phyloP scores from a whole-genome alignment of 2,888 invertebrate species.

The Melanotus villosus region DNA sequence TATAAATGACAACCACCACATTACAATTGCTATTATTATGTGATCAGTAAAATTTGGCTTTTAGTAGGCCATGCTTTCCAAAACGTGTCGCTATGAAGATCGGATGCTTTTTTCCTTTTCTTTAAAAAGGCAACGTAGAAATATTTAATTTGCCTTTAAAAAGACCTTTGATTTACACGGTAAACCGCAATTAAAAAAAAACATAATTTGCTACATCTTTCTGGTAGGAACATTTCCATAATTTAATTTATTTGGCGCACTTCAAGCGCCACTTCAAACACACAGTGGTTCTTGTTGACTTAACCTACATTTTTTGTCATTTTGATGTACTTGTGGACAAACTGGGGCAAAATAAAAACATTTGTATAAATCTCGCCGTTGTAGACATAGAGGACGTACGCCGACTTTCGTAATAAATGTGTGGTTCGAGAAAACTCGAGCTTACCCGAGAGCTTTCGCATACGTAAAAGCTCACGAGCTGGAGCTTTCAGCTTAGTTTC shows the following conservation, averaged over 20 bases:
- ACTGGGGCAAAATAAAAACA: slow-evolving; percentile 37
- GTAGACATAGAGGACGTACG: slow-evolving; percentile 30
- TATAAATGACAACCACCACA: too few species aligned
- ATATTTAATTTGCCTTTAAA: too few species aligned
- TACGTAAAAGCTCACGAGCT: slow-evolving; percentile 49
- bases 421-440: slow-evolving; percentile 40
- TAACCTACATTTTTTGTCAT: slow-evolving; percentile 16
- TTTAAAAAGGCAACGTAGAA: too few species aligned
- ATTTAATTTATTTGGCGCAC: slow-evolving; percentile 11
- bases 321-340: slow-evolving; percentile 18
- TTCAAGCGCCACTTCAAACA: background rate
- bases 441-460: slow-evolving; percentile 43
- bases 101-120: too few species aligned
- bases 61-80: too few species aligned
- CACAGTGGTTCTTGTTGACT: background rate
- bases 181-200: slow-evolving; percentile 17
- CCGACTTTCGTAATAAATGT: slow-evolving; percentile 38
- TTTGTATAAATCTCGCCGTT: slow-evolving; percentile 38
- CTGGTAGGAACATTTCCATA: slow-evolving; percentile 3
- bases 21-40: too few species aligned
- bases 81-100: too few species aligned
- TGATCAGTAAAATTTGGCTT: too few species aligned
- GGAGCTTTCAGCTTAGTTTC: slow-evolving; percentile 51
- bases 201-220: background rate
- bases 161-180: background rate